Percentiles rank a stretch among this genome's conserved stretches.
phyloP scores from a whole-genome alignment of 1,140 invertebrate genomes.

The Phymastichus coffea region DNA sequence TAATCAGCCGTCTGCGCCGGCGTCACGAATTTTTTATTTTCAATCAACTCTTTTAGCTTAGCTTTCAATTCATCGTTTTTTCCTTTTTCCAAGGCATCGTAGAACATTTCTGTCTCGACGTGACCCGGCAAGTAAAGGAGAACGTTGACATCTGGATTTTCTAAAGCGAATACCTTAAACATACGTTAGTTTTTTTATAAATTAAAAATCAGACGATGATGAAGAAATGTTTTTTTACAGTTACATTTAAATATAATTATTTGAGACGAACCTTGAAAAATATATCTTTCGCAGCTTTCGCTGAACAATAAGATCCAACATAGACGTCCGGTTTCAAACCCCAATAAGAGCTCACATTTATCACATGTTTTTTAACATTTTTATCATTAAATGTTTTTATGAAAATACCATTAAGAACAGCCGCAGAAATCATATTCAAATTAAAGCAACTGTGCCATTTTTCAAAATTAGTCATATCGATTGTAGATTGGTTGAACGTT shows the following conservation, averaged over 20 bases:
- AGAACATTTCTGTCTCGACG: conserved; percentile 87
- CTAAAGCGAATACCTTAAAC: conserved; percentile 67
- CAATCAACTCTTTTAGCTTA: conserved; percentile 63
- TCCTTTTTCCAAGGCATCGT: conserved; percentile 61
- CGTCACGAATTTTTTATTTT: conserved; percentile 65
- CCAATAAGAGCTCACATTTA: conserved; percentile 87
- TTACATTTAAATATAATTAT: background rate
- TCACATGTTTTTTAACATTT: conserved; percentile 61
- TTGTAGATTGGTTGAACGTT: conserved; percentile 63
- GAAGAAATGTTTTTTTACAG: background rate
- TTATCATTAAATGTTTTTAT: conserved; percentile 59
- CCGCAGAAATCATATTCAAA: conserved; percentile 77
- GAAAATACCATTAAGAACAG: conserved; percentile 76
- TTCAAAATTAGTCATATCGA: conserved; percentile 61
- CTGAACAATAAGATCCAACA: conserved; percentile 78
- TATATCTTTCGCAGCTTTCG: conserved; percentile 89
- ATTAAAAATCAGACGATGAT: conserved; percentile 11
- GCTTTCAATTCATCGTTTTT: conserved; percentile 62
- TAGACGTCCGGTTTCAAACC: conserved; percentile 75
- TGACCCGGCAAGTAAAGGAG: conserved; percentile 93
- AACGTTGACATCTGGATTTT: conserved; percentile 75
- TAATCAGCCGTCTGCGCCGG: conserved; percentile 74
- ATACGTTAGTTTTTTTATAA: background rate
- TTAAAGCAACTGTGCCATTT: conserved; percentile 70
- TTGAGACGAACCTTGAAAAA: conserved; percentile 69